phyloP scores from a whole-genome alignment of 2,797 vertebrate species.

The Phoeniculus purpureus region DNA sequence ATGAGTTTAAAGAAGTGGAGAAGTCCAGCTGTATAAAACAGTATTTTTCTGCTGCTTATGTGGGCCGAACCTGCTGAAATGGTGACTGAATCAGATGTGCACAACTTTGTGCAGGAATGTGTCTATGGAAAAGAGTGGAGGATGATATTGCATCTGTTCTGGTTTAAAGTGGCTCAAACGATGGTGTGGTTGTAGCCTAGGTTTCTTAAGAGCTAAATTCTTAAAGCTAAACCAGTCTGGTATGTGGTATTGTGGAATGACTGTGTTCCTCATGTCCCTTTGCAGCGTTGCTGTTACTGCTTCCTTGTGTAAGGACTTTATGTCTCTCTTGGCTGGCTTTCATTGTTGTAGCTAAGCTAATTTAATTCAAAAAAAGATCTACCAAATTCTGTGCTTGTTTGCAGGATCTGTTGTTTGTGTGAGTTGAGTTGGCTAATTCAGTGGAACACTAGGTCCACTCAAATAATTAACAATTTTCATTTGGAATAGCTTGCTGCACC shows the following conservation, averaged over 20 bases:
- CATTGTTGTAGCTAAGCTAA: neutral
- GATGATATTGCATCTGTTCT: neutral
- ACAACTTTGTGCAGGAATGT: neutral
- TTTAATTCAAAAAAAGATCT: neutral
- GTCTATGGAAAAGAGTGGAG: neutral
- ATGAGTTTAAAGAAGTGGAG: neutral
- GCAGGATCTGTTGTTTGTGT: neutral
- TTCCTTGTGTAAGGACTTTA: neutral
- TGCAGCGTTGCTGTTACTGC: neutral
- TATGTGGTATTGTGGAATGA: rapidly evolving
- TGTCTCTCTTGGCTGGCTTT: neutral
- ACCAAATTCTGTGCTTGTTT: neutral
- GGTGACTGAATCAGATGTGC: neutral
- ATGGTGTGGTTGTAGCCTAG: neutral
- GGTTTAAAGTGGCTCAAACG: neutral
- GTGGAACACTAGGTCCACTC: neutral
- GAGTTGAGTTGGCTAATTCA: neutral
- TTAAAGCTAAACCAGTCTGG: neutral
- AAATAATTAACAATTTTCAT: neutral
- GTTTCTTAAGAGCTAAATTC: neutral
- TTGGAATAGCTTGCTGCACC: neutral
- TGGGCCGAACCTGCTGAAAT: neutral
- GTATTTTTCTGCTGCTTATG: neutral
- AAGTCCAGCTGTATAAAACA: neutral
- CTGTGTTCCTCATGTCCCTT: neutral